Conservation (phyloP, 2,888 invertebrate genomes). For the Andrena praecox region DNA sequence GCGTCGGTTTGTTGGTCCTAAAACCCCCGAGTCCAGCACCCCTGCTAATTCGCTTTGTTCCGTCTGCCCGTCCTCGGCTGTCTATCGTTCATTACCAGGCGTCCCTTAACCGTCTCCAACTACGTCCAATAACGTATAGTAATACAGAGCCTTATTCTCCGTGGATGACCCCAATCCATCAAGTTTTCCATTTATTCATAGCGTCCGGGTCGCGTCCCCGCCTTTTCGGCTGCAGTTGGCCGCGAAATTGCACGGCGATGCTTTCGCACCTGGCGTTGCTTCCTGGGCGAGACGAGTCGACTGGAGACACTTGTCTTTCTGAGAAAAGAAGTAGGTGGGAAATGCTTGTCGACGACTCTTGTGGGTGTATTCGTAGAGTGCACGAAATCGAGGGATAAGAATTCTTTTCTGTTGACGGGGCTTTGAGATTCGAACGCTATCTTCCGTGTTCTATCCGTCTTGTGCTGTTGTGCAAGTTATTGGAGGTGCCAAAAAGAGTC, state of each 20-base stretch:
- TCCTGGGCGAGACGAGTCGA: background rate
- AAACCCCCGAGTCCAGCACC: slow-evolving; percentile 28
- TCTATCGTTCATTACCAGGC: slow-evolving; percentile 22
- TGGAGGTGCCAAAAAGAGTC: too few relatives aligned
- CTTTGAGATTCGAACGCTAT: too few relatives aligned
- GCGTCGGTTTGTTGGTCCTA: slow-evolving; percentile 6
- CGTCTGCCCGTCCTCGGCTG: slow-evolving; percentile 10
- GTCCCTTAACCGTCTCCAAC: slow-evolving; percentile 13
- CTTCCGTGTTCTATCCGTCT: too few relatives aligned
- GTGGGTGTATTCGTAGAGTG: too few relatives aligned
- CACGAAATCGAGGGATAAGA: too few relatives aligned
- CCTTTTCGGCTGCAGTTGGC: background rate
- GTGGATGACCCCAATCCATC: background rate
- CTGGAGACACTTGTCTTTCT: background rate
- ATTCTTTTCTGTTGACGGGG: too few relatives aligned
- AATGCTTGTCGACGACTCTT: too few relatives aligned
- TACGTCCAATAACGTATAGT: slow-evolving; percentile 3
- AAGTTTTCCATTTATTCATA: slow-evolving; percentile 5
- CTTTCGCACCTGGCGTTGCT: slow-evolving; percentile 11
- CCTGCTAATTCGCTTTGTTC: slow-evolving; percentile 44
- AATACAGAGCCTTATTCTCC: background rate
- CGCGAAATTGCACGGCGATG: background rate
- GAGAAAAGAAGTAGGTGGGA: background rate
- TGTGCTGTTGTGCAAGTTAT: too few relatives aligned
- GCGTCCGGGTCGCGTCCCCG: background rate